phyloP scores from a whole-genome alignment of 1,140 invertebrate genomes.

The Phocides pigmalion region DNA sequence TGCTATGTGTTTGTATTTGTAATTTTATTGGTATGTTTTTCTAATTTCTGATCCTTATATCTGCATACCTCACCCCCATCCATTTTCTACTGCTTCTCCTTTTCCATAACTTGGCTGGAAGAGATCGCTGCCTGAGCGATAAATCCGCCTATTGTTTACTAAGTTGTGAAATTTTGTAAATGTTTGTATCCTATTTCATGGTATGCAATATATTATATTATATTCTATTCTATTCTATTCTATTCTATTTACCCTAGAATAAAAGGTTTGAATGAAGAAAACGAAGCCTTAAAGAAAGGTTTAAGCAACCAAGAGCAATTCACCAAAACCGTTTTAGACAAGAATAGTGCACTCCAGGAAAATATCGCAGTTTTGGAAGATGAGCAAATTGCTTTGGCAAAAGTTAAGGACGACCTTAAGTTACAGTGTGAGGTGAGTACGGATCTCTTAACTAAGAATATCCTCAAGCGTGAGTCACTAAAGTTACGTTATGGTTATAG shows the following conservation, averaged over 20 bases:
- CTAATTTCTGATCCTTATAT: no score
- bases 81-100: no score
- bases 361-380: conserved; percentile 45
- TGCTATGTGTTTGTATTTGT: no score
- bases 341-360: conserved; percentile 44
- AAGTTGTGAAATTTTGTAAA: no score
- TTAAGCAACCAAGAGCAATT: conserved; percentile 50
- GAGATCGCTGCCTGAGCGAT: no score
- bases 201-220: no score
- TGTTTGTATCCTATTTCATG: no score
- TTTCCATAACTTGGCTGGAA: no score
- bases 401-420: conserved; percentile 32
- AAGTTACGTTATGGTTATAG: conserved; percentile 4
- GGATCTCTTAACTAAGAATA: neutral
- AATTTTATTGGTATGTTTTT: no score
- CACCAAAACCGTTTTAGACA: conserved; percentile 43
- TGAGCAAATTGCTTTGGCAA: conserved; percentile 27
- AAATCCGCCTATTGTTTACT: no score
- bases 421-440: conserved; percentile 40
- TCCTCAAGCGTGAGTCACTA: neutral
- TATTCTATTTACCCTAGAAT: conserved; percentile 39
- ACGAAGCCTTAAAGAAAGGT: conserved; percentile 42
- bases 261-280: conserved; percentile 41
- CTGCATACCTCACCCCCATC: no score
- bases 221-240: no score